These are phyloP conservation scores for Sebastes aleutianus DNA, from an alignment of 2,797 vertebrate species.

Conservation along the genomic window DNA sequence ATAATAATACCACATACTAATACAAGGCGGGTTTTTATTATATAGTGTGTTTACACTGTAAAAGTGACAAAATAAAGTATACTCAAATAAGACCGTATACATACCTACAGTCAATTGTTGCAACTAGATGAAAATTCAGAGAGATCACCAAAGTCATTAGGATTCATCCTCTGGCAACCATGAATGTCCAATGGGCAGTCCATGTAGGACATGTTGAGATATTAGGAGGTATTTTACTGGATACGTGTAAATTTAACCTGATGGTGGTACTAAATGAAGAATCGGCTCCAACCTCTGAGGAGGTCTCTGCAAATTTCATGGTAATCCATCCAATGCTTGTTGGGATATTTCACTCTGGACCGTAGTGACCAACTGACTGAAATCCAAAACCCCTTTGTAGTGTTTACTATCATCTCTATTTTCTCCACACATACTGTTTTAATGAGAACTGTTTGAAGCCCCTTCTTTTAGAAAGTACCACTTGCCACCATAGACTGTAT, in stretches of 20 bases:
- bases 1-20: not conserved
- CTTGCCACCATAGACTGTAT: not conserved
- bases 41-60: no score
- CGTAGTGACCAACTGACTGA: not conserved
- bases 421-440: not conserved
- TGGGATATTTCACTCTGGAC: not conserved
- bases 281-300: not conserved
- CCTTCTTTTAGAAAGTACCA: not conserved
- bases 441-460: not conserved
- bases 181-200: not conserved
- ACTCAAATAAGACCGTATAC: no score
- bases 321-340: not conserved
- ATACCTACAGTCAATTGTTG: not conserved
- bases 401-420: not conserved
- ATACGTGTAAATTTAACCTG: not conserved
- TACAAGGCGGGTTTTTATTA: not conserved
- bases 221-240: not conserved
- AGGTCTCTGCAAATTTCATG: not conserved
- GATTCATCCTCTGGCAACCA: not conserved
- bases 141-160: not conserved
- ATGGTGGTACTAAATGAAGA: not conserved
- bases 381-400: not conserved
- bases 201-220: not conserved
- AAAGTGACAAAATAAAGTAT: no score
- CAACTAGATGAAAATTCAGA: not conserved